Base-by-base conservation (phyloP, 2,797 vertebrate species). In the Erithacus rubecula region DNA sequence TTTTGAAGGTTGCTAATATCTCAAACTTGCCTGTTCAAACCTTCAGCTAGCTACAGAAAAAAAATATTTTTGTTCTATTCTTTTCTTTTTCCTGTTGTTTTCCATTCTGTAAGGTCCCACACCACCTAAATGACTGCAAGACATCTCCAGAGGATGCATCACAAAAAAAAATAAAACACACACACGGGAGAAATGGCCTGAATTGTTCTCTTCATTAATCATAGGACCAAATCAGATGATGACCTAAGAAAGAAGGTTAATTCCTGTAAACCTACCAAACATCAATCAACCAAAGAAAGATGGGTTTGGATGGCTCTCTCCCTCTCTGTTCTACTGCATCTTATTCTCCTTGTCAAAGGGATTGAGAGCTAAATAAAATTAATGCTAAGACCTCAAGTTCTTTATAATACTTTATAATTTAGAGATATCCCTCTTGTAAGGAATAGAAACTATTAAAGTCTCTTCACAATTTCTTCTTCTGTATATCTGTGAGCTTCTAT, bases 181-280 rank as follows among this genome's bases (percentile, higher is more conserved):
- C 8, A 23, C 0, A 3, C 2, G 6, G 10, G 11, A 47, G 3
- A 53, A 90, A 52, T 3, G 2, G 4, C 1, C 2, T 37, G 22
- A 49, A 18, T 32, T 32, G 9, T 34, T 70, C n/a, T 74, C 14
- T 41, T 53, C 3, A 1, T 76, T 78, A 56, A 12, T 29, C 37
- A 34, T 3, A 52, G 29, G 27, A 81, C 11, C 36, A 67, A 60
- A 52, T 29, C 17, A 76, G 59, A 52, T 18, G 18, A 4, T 29
- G 36, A 52, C 29, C 20, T 67, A 37, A 51, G 12, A 19, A 69
- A 39, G 18, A n/a, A 63, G 30, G 17, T 37, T 7, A 49, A 43
- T 18, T 68, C 77, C n/a, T 47, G 18, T 4, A 58, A 56, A 80
- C 6, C 53, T 69, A 7, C 3, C 37, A 79, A 49, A 32, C 15